A percentile compares a stretch with the other conserved stretches of the same genome.
phyloP scores from a whole-genome alignment of 2,888 invertebrate genomes.

The Baronia brevicornis region DNA sequence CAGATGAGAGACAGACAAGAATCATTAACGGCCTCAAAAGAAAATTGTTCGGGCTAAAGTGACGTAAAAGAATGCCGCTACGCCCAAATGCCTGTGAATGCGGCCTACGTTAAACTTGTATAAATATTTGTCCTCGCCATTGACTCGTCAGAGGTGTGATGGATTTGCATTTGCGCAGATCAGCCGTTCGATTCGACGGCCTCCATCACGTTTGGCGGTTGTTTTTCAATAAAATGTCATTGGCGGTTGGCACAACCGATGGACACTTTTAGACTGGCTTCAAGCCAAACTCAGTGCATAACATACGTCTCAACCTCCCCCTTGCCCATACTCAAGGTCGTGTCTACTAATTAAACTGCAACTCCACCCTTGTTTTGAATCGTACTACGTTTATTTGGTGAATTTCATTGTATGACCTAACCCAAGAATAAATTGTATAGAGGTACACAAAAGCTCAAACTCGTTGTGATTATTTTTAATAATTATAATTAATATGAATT shows the following conservation, averaged over 20 bases:
- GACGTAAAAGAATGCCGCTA: constrained; percentile 38
- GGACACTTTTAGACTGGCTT: constrained; percentile 67
- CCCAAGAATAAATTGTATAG: too few species aligned
- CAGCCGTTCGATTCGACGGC: constrained; percentile 50
- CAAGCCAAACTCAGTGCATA: constrained; percentile 59
- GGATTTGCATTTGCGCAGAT: constrained; percentile 61
- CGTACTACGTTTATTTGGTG: constrained; percentile 14
- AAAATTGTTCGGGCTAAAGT: constrained; percentile 27
- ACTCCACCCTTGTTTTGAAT: constrained; percentile 21
- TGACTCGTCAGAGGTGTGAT: constrained; percentile 66
- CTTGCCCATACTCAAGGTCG: constrained; percentile 59
- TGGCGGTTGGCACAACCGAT: constrained; percentile 54
- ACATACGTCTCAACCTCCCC: constrained; percentile 35
- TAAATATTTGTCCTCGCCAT: constrained; percentile 72
- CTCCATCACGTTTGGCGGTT: constrained; percentile 58
- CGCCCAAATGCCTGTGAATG: constrained; percentile 24
- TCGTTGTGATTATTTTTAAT: too few species aligned
- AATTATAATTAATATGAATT: too few species aligned
- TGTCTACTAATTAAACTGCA: constrained; percentile 35
- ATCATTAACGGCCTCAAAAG: constrained; percentile 15
- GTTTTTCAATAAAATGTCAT: constrained; percentile 72
- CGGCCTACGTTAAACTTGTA: constrained; percentile 43
- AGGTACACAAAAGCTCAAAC: too few species aligned
- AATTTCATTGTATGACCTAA: too few species aligned
- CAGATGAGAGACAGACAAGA: constrained; percentile 29